phyloP scores from a whole-genome alignment of 2,113 vertebrate genomes.

The Speoplatyrhinus poulsoni region DNA sequence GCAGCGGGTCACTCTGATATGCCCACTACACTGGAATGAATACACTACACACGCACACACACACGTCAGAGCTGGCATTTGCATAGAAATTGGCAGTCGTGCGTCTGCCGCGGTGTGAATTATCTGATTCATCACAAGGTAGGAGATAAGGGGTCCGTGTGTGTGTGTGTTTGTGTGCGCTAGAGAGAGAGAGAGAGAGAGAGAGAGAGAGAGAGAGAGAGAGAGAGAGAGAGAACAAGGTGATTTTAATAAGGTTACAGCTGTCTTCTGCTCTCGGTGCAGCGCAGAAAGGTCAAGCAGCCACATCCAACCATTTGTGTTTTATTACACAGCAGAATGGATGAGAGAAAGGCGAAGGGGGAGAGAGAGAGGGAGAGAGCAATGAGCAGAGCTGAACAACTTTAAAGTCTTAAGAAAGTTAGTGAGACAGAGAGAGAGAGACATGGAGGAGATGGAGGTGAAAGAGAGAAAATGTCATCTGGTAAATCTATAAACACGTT shows the following conservation, averaged over 20 bases:
- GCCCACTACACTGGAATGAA: conserved; percentile 15
- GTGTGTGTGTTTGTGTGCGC: neutral
- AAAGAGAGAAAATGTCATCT: neutral
- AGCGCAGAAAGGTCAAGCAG: conserved; percentile 56
- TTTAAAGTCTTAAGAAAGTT: too few relatives aligned
- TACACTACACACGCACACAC: conserved; percentile 15
- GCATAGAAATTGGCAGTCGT: conserved; percentile 40
- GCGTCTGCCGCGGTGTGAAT: conserved; percentile 33
- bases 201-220: conserved; percentile 4
- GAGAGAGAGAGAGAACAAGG: neutral
- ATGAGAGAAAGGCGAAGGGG: conserved; percentile 9
- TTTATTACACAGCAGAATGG: conserved; percentile 37
- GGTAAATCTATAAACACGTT: conserved; percentile 24
- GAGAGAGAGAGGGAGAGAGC: conserved; percentile 53
- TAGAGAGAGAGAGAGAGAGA: conserved; percentile 4
- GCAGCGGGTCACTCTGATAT: conserved; percentile 37
- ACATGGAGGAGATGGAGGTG: too few relatives aligned
- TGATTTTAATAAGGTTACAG: conserved; percentile 53
- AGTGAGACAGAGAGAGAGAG: conserved; percentile 3
- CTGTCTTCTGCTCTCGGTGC: conserved; percentile 42
- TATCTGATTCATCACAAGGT: conserved; percentile 41
- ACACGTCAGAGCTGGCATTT: conserved; percentile 10
- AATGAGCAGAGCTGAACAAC: neutral
- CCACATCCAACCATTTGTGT: conserved; percentile 53
- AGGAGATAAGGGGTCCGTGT: conserved; percentile 23